A percentile compares a stretch with the other conserved stretches of the same genome.
Conservation (phyloP, 2,113 vertebrate genomes). For the Thryonomys swinderianus region DNA sequence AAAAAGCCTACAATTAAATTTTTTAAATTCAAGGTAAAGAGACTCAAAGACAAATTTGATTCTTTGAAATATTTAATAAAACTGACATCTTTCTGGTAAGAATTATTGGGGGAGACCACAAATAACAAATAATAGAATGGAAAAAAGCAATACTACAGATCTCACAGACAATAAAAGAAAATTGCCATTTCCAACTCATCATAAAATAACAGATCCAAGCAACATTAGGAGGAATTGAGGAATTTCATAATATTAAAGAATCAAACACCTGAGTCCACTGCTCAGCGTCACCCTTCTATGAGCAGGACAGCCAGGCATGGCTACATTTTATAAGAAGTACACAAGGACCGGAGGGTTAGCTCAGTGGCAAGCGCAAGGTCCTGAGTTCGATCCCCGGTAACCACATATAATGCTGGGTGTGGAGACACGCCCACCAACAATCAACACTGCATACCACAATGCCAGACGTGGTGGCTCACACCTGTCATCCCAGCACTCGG, state of each 20-base stretch:
- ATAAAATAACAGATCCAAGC: background rate
- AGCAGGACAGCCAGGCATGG: background rate
- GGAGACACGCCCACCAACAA: too few species aligned
- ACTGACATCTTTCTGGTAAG: background rate
- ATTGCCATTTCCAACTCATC: background rate
- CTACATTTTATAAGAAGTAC: background rate
- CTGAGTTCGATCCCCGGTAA: too few species aligned
- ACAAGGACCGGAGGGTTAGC: too few species aligned
- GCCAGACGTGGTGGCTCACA: too few species aligned
- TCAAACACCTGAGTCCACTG: background rate
- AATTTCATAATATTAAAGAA: background rate
- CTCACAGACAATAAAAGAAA: conserved; percentile 4
- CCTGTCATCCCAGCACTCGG: too few species aligned
- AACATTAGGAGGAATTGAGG: background rate
- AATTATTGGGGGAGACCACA: background rate
- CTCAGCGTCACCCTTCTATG: background rate
- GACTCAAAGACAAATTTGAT: background rate
- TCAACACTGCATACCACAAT: too few species aligned
- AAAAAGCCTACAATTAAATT: background rate
- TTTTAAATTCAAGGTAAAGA: background rate
- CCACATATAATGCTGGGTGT: too few species aligned
- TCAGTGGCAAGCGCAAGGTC: too few species aligned
- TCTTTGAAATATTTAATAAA: conserved; percentile 4
- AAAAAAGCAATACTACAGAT: conserved; percentile 26
- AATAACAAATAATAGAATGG: background rate